Conservation (phyloP, 1,140 invertebrate species). For the Lordiphosa stackelbergi region DNA sequence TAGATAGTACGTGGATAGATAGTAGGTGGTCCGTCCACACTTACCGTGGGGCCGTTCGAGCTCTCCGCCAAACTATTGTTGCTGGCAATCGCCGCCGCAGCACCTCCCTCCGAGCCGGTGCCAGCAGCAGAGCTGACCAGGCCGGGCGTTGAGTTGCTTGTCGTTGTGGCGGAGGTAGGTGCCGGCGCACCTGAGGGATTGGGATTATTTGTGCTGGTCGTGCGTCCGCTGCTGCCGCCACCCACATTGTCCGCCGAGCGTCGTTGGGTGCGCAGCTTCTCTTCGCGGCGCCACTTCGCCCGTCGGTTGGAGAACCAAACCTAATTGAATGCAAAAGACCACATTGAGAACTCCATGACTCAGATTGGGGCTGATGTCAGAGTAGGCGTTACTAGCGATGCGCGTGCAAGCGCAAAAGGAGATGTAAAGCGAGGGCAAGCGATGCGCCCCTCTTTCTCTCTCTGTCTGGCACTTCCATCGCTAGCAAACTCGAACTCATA, state of each 20-base stretch:
- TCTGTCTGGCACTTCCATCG: no score
- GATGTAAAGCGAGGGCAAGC: no score
- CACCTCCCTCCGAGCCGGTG: constrained; percentile 18
- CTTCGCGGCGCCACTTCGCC: constrained; percentile 98
- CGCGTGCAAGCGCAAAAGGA: no score
- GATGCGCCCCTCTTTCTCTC: no score
- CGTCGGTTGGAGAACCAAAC: constrained; percentile 99
- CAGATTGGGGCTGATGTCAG: not conserved
- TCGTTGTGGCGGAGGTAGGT: constrained; percentile 23
- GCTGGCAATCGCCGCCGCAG: constrained; percentile 21
- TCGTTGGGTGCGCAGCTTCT: constrained; percentile 95
- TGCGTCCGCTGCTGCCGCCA: constrained; percentile 18
- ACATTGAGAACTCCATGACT: not conserved
- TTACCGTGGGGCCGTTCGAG: constrained; percentile 53
- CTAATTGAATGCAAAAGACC: constrained; percentile 77
- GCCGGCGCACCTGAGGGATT: constrained; percentile 31
- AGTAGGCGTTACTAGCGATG: not conserved
- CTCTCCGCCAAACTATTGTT: constrained; percentile 43
- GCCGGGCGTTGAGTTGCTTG: constrained; percentile 38
- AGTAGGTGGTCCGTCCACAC: constrained; percentile 1
- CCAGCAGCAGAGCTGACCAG: constrained; percentile 34
- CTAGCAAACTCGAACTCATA: no score
- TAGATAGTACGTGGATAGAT: not conserved
- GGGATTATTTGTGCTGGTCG: constrained; percentile 47
- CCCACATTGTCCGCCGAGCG: constrained; percentile 80